These are phyloP conservation scores for Odontothrips loti DNA, from an alignment of 2,888 invertebrate genomes.

Conservation along the genomic window DNA sequence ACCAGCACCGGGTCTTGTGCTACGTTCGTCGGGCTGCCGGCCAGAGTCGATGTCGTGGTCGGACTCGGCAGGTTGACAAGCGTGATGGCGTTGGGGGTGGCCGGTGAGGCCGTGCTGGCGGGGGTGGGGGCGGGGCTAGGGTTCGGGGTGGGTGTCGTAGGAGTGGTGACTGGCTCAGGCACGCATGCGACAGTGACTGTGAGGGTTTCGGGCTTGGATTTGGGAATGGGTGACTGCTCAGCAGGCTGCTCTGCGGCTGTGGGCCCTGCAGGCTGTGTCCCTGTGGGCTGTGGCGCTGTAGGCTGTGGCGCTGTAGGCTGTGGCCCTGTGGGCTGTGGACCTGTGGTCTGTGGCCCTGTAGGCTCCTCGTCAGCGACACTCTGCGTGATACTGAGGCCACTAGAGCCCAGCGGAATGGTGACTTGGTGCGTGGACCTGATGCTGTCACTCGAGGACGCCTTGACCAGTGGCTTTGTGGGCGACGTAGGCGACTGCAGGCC, in stretches of 20 bases:
- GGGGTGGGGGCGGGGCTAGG: constrained; percentile 28
- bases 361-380: neutral
- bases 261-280: no score
- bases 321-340: no score
- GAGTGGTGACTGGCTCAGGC: constrained; percentile 18
- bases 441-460: constrained; percentile 5
- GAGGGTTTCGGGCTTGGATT: no score
- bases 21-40: neutral
- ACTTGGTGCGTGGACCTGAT: neutral
- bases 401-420: neutral
- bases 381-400: constrained; percentile 3
- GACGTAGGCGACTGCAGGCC: neutral
- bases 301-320: no score
- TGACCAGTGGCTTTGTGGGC: neutral
- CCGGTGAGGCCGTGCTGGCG: constrained; percentile 30
- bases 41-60: neutral
- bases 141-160: constrained; percentile 30
- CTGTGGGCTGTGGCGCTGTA: no score
- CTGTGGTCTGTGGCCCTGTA: no score
- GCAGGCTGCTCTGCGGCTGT: neutral
- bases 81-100: constrained; percentile 30
- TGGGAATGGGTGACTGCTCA: neutral
- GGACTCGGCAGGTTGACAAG: constrained; percentile 13
- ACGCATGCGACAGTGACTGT: constrained; percentile 21
- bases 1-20: neutral